Conservation (phyloP, 2,888 invertebrate species). For the Tubulanus polymorphus region DNA sequence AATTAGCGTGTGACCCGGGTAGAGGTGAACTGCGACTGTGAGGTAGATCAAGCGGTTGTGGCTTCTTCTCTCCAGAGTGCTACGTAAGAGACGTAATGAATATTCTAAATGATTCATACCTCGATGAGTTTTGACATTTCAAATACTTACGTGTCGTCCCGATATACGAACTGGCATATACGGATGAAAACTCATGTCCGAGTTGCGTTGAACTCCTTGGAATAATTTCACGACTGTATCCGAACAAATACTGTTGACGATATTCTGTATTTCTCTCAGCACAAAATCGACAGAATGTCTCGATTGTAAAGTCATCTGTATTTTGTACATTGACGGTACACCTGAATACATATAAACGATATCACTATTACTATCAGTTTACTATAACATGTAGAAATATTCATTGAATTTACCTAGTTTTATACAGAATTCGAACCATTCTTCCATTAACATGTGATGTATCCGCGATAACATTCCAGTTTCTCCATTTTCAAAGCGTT, state of each 20-base stretch:
- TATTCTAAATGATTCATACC: too few species aligned
- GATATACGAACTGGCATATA: too few species aligned
- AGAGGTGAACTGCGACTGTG: too few species aligned
- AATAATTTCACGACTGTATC: slow-evolving; percentile 39
- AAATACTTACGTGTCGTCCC: too few species aligned
- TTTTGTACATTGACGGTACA: slow-evolving; percentile 62
- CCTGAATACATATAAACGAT: slow-evolving; percentile 26
- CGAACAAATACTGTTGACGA: slow-evolving; percentile 49
- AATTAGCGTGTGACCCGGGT: slow-evolving; percentile 48
- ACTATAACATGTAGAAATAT: background rate
- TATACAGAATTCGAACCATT: slow-evolving; percentile 63
- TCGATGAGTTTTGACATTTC: too few species aligned
- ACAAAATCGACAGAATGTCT: slow-evolving; percentile 54
- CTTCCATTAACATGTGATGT: slow-evolving; percentile 58
- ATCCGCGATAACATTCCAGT: slow-evolving; percentile 58
- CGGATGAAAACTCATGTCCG: too few species aligned
- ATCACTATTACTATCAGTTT: background rate
- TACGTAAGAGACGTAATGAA: too few species aligned
- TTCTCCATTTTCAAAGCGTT: slow-evolving; percentile 57
- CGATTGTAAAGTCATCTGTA: slow-evolving; percentile 38
- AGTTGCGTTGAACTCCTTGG: too few species aligned
- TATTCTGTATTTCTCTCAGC: slow-evolving; percentile 56
- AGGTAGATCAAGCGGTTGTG: too few species aligned
- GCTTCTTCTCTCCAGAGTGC: too few species aligned
- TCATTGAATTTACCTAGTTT: slow-evolving; percentile 32